phyloP scores from a whole-genome alignment of 2,797 vertebrate species.

The Catamblyrhynchus diadema region DNA sequence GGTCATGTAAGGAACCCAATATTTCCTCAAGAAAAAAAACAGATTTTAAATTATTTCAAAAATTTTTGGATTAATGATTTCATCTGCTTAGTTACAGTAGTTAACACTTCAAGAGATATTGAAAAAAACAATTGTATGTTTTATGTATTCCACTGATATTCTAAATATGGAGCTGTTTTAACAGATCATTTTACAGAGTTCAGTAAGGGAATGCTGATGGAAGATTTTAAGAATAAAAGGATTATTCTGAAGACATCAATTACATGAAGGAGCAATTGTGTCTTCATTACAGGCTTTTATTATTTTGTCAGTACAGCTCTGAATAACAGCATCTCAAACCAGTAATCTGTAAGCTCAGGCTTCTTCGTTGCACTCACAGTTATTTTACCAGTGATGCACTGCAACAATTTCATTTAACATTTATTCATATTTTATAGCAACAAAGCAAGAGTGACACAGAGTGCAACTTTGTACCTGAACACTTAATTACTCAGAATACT shows the following conservation, averaged over 20 bases:
- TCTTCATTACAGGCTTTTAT: neutral
- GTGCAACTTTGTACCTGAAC: neutral
- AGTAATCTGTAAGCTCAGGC: neutral
- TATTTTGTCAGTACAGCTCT: neutral
- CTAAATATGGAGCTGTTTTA: neutral
- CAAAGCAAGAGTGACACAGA: neutral
- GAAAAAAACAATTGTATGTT: neutral
- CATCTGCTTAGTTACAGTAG: neutral
- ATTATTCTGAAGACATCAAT: neutral
- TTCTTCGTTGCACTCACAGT: neutral
- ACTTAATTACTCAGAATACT: neutral
- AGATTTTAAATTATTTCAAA: neutral
- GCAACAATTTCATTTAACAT: neutral
- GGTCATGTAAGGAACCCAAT: accelerated
- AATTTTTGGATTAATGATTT: neutral
- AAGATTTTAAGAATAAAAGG: neutral
- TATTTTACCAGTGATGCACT: neutral
- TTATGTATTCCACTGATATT: neutral
- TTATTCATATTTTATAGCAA: neutral
- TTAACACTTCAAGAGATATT: neutral
- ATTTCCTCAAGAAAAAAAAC: neutral
- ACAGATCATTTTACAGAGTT: neutral
- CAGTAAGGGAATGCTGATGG: neutral
- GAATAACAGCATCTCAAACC: neutral
- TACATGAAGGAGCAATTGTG: neutral